A percentile compares a stretch with the other conserved stretches of the same genome.
phyloP scores from a whole-genome alignment of 2,797 vertebrate genomes.

The Poecilia wingei region DNA sequence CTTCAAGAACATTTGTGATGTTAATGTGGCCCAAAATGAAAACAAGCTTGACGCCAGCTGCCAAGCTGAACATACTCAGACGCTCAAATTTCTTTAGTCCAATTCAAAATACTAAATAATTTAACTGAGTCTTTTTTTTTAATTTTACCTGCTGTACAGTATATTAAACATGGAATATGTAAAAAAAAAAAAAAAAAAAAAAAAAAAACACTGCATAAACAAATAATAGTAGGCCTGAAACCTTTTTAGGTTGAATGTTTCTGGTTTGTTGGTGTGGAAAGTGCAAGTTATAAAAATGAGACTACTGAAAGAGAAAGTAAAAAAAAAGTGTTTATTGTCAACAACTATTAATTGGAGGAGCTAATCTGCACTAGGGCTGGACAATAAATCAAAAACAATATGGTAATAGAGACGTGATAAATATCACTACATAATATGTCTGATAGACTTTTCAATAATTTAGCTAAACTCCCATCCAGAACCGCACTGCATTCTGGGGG shows the following conservation, averaged over 20 bases:
- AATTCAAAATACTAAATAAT: neutral
- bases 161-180: neutral
- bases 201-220: neutral
- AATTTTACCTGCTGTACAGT: neutral
- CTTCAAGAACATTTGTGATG: too few species aligned
- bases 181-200: neutral
- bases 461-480: too few species aligned
- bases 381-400: too few species aligned
- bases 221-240: neutral
- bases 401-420: too few species aligned
- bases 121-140: neutral
- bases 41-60: neutral
- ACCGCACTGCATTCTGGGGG: too few species aligned
- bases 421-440: too few species aligned
- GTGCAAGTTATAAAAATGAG: neutral
- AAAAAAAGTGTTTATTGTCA: neutral
- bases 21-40: too few species aligned
- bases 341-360: neutral
- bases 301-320: neutral
- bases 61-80: neutral
- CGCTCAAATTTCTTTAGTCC: neutral
- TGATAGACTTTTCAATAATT: too few species aligned
- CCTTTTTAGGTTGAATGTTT: neutral
- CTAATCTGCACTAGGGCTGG: neutral
- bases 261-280: neutral